Evolutionary conservation across 2,113 vertebrate species (phyloP), one percentile per base, ranked within the genome.

Genomic region (Tenrec ecaudatus): DNA sequence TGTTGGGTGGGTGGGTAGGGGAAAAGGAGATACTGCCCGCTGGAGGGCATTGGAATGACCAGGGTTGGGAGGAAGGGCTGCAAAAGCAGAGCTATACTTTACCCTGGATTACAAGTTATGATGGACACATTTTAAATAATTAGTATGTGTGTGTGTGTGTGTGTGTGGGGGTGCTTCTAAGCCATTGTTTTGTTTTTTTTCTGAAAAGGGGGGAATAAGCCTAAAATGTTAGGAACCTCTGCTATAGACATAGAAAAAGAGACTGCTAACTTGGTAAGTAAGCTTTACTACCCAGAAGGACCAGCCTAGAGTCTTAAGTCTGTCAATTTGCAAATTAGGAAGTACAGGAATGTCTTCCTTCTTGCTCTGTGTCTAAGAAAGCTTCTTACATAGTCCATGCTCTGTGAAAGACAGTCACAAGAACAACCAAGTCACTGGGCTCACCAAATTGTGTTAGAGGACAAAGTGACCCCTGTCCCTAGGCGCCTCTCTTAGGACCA

Each of bases 351-450:
- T 83, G 57, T 84, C 23, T 29, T 88, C 82, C 17, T 64, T 86
- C 88, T 71, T 75, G 64, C 64, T 85, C 82, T 82, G n/a, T 43
- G 77, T 88, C 91, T 36, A 86, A 90, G 79, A 89, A 90, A 80
- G 1, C 27, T 80, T 38, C 23, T 84, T 29, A 58, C 64, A 66
- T 33, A n/a, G 75, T 22, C n/a, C 58, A 73, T 23, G 33, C 17
- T 58, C 22, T 27, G 1, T 15, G 27, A 86, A 95, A 92, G 80
- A 85, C 7, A 85, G 47, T 86, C 76, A 71, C 31, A 76, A 27
- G 6, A 36, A 58, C 88, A 95, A 23, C 2, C 23, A 12, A 22
- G 58, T 71, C 19, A 16, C 0, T 58, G 62, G 40, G 64, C 0
- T 75, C 29, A 87, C 10, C 40, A 60, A 85, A 53, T 69, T 79